Conservation (phyloP, 2,888 invertebrate genomes). For the Drosophila emarginata region DNA sequence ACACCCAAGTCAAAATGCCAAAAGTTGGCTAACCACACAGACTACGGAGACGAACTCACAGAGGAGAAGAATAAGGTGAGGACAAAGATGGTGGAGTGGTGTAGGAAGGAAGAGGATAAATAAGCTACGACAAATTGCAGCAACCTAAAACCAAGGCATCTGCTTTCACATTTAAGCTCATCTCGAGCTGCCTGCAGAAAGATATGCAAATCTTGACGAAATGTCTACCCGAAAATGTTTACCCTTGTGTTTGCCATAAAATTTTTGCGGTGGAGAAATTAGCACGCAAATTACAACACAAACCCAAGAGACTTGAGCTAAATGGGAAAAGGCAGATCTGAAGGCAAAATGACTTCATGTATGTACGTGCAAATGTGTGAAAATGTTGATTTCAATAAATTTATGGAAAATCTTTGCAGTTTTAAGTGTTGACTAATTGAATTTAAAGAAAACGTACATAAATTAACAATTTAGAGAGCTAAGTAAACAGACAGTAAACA, state of each 20-base stretch:
- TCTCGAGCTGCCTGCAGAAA: conserved; percentile 40
- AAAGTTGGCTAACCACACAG: conserved; percentile 11
- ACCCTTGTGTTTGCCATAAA: conserved; percentile 47
- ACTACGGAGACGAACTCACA: background rate
- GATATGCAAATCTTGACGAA: conserved; percentile 68
- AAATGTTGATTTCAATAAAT: conserved; percentile 20
- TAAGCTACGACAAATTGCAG: conserved; percentile 20
- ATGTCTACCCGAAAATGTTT: conserved; percentile 49
- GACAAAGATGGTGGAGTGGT: background rate
- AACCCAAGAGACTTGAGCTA: conserved; percentile 21
- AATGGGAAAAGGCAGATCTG: background rate
- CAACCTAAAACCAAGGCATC: background rate
- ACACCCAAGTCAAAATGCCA: conserved; percentile 7
- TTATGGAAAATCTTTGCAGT: conserved; percentile 14
- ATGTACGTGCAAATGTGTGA: conserved; percentile 30
- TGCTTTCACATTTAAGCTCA: conserved; percentile 35
- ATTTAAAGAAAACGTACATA: background rate
- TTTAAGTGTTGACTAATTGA: conserved; percentile 15
- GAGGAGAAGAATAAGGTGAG: background rate
- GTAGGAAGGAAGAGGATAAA: background rate
- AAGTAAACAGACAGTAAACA: background rate
- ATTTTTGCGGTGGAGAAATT: conserved; percentile 56
- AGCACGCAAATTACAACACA: conserved; percentile 65
- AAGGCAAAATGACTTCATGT: background rate
- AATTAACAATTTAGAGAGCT: conserved; percentile 2